Base-by-base conservation (phyloP, 2,888 invertebrate species). In the Hydrotaea cyrtoneurina region DNA sequence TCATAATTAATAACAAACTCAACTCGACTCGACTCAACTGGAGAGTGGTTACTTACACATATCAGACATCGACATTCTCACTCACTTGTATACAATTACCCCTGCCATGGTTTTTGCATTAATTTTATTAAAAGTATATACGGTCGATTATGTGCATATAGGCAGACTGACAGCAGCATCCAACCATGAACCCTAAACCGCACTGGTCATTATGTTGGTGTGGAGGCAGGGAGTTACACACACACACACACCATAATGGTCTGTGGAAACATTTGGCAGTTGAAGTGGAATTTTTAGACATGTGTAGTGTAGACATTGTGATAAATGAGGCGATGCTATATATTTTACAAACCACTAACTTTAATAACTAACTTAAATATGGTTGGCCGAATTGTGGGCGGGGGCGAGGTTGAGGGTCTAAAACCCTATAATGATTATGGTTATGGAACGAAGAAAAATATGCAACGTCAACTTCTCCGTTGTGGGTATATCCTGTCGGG, bases 301-400 rank as follows among this genome's bases (percentile, higher is more conserved):
- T n/a, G n/a, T n/a, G n/a, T n/a, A n/a, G 2, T n/a, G n/a, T n/a
- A 15, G 50, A 50, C 50, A 7, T n/a, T 50, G n/a, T 50, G 4
- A 50, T 50, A 50, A 50, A 50, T 15, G 4, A 11, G 43, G 23
- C 15, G 21, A 80, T 53, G 64, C 26, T 73, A 77, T 83, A 83
- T 74, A 83, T 78, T 59, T 80, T 53, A 39, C 53, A 77, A 78
- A 53, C 74, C 83, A 83, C 83, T 80, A 80, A 78, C 80, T 80
- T 83, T 83, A 80, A 83, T 83, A 80, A 78, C 80, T 80, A 74
- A 78, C 50, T 50, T 3, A 8, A 39, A 39, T 39, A 13, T 39
- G 39, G 39, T 10, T 39, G 11, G 8, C n/a, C 4, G 50, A 31
- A 7, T 39, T 39, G 39, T 3, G 50, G n/a, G 50, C n/a, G n/a